phyloP scores from a whole-genome alignment of 2,113 vertebrate genomes.

The Poeciliopsis prolifica region DNA sequence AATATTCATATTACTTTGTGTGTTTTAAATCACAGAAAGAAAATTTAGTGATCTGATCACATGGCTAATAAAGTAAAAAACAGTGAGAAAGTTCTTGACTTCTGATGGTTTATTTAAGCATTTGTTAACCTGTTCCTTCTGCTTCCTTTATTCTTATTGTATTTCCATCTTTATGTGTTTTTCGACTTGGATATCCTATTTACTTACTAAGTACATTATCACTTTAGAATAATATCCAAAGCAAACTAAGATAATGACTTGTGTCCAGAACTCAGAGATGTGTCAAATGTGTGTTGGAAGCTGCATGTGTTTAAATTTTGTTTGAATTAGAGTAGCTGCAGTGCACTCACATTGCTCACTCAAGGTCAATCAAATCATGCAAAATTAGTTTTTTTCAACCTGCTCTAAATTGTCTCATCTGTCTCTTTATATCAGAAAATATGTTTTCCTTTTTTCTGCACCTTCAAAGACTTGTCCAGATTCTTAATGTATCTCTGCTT shows the following conservation, averaged over 20 bases:
- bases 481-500: conserved; percentile 57
- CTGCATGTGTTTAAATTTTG: conserved; percentile 27
- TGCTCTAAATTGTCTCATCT: conserved; percentile 26
- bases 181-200: too few species aligned
- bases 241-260: neutral
- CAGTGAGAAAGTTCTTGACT: neutral
- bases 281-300: neutral
- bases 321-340: conserved; percentile 24
- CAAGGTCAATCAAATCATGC: conserved; percentile 25
- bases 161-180: too few species aligned
- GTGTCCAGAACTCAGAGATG: conserved; percentile 6
- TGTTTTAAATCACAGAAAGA: neutral
- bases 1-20: neutral
- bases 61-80: neutral
- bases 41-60: neutral
- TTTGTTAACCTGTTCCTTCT: neutral
- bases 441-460: conserved; percentile 33
- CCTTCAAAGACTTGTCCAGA: conserved; percentile 41
- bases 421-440: conserved; percentile 34
- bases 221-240: too few species aligned
- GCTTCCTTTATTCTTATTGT: neutral
- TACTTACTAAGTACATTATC: too few species aligned
- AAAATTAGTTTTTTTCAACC: conserved; percentile 5
- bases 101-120: neutral
- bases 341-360: conserved; percentile 7